A percentile compares a stretch with the other conserved stretches of the same genome.
phyloP scores from a whole-genome alignment of 2,888 invertebrate genomes.

The Lycocerus yunnanus region DNA sequence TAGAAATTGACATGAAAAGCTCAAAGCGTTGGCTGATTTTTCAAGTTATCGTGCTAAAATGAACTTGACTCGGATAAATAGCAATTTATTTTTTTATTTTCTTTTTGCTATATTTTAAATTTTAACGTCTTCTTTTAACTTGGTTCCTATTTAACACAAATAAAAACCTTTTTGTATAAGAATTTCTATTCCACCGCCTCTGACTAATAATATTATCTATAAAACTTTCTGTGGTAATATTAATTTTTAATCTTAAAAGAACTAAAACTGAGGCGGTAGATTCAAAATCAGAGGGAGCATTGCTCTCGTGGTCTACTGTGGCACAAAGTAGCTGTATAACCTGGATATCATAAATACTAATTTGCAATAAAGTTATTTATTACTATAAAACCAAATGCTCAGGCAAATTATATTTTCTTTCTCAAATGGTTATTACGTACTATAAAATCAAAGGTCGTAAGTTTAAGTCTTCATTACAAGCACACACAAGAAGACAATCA shows the following conservation, averaged over 20 bases:
- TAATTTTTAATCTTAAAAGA: no score
- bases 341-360: not conserved
- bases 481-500: not conserved
- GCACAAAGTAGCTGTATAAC: not conserved
- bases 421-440: not conserved
- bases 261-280: not conserved
- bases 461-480: not conserved
- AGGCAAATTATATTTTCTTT: not conserved
- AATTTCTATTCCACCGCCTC: no score
- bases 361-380: not conserved
- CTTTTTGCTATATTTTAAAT: no score
- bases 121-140: no score
- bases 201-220: no score
- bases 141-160: no score
- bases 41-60: not conserved
- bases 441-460: not conserved
- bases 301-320: not conserved
- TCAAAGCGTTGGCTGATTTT: not conserved
- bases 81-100: no score
- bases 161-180: no score
- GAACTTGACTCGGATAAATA: not conserved
- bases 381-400: not conserved
- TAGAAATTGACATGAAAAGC: not conserved
- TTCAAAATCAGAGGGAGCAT: not conserved
- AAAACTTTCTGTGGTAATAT: no score